Evolutionary conservation across 2,797 vertebrate species (phyloP).

Genomic region (Pseudocheirus occidentalis): DNA sequence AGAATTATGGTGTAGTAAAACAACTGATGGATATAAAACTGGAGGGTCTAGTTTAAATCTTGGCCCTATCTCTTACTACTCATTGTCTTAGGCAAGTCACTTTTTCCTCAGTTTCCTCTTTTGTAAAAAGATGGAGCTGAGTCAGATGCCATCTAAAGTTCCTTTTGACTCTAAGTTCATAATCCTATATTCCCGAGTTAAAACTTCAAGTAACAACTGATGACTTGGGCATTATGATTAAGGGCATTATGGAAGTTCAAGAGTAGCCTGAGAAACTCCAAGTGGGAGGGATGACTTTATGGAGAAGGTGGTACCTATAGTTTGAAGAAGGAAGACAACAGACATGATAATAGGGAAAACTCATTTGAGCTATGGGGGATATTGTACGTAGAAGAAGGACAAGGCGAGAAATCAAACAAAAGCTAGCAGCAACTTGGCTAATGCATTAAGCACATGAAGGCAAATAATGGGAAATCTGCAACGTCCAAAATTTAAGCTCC

Average conservation of each 20-base stretch:
- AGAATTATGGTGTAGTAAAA: background rate
- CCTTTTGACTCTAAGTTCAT: background rate
- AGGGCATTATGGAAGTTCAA: no score
- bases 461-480: background rate
- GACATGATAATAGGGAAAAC: background rate
- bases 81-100: background rate
- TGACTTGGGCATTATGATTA: background rate
- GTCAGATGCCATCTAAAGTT: background rate
- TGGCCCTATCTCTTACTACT: background rate
- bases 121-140: background rate
- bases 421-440: background rate
- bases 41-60: background rate
- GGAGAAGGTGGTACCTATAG: background rate
- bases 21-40: background rate
- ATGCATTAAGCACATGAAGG: background rate
- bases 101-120: background rate
- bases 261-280: no score
- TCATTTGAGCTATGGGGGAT: background rate
- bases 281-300: no score
- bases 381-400: background rate
- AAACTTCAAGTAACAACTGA: background rate
- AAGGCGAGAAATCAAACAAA: background rate
- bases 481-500: background rate
- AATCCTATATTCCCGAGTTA: background rate
- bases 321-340: background rate